These are phyloP conservation scores for Trichogramma pretiosum DNA, from an alignment of 1,140 invertebrate genomes.

Conservation along the genomic window DNA sequence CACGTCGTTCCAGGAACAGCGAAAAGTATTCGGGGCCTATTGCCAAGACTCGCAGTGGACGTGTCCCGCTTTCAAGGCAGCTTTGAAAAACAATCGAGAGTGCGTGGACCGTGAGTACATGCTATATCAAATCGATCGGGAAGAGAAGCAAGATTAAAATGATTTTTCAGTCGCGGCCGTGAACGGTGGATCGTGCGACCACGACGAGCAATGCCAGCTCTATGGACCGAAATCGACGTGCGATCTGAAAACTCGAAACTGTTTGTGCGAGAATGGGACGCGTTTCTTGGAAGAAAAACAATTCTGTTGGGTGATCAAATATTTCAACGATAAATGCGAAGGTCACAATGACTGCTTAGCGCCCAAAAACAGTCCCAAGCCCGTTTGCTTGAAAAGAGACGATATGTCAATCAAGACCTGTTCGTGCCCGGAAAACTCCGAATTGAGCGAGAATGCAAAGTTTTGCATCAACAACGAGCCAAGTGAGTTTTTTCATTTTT, in stretches of 20 bases:
- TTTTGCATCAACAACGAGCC: conserved; percentile 9
- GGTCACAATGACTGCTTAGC: too few species aligned
- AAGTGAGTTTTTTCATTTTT: conserved; percentile 3
- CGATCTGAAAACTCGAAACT: too few species aligned
- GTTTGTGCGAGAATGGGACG: too few species aligned
- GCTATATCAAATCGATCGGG: background rate
- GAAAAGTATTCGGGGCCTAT: conserved; percentile 10
- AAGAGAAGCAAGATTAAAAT: background rate
- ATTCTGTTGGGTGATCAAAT: too few species aligned
- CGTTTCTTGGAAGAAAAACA: too few species aligned
- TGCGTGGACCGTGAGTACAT: conserved; percentile 25
- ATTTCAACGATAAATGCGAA: too few species aligned
- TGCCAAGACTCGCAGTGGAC: conserved; percentile 23
- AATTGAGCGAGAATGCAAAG: conserved; percentile 7
- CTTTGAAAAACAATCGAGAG: conserved; percentile 18
- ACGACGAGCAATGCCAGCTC: conserved; percentile 23
- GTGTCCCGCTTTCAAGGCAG: conserved; percentile 18
- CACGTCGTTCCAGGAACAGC: background rate
- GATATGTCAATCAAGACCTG: conserved; percentile 24
- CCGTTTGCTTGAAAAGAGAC: too few species aligned
- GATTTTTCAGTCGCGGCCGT: conserved; percentile 13
- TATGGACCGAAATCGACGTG: conserved; percentile 29
- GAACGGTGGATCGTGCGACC: conserved; percentile 17
- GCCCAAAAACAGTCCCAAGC: too few species aligned
- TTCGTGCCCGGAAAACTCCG: conserved; percentile 16